phyloP scores from a whole-genome alignment of 1,140 invertebrate species.

The Zophobas morio region DNA sequence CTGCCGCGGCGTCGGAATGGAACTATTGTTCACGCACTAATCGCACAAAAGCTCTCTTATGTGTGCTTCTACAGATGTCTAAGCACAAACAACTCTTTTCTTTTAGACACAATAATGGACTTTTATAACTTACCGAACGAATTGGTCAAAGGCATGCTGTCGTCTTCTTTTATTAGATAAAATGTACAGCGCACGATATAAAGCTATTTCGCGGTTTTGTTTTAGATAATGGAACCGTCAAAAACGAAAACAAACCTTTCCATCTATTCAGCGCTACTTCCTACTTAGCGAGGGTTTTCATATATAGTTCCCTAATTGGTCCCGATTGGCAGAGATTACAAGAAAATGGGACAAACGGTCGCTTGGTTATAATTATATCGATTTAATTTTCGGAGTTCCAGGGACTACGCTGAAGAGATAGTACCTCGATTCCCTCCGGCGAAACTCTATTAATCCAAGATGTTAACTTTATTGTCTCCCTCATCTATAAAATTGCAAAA shows the following conservation, averaged over 20 bases:
- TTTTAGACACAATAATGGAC: conserved; percentile 43
- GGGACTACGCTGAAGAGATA: conserved; percentile 9
- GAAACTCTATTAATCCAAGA: conserved; percentile 13
- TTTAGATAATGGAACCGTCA: conserved; percentile 32
- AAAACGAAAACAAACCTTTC: conserved; percentile 34
- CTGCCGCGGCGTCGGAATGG: conserved; percentile 31
- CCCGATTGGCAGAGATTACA: conserved; percentile 23
- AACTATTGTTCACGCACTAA: conserved; percentile 46
- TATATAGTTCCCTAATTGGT: conserved; percentile 20
- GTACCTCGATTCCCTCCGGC: conserved; percentile 12
- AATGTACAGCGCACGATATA: conserved; percentile 23
- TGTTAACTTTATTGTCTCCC: background rate
- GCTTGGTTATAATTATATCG: conserved; percentile 37
- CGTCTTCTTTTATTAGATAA: conserved; percentile 20
- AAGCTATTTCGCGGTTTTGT: conserved; percentile 6
- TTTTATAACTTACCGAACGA: conserved; percentile 45
- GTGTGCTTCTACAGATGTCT: conserved; percentile 43
- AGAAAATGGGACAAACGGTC: conserved; percentile 36
- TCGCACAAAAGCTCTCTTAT: conserved; percentile 47
- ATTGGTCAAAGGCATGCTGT: conserved; percentile 44
- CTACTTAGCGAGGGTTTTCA: conserved; percentile 15
- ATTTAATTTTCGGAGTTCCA: conserved; percentile 38
- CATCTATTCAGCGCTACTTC: conserved; percentile 10
- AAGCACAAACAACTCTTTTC: conserved; percentile 47
- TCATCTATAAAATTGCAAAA: conserved; percentile 6